Conservation (phyloP, 2,113 vertebrate genomes). For the Columbina picui region DNA sequence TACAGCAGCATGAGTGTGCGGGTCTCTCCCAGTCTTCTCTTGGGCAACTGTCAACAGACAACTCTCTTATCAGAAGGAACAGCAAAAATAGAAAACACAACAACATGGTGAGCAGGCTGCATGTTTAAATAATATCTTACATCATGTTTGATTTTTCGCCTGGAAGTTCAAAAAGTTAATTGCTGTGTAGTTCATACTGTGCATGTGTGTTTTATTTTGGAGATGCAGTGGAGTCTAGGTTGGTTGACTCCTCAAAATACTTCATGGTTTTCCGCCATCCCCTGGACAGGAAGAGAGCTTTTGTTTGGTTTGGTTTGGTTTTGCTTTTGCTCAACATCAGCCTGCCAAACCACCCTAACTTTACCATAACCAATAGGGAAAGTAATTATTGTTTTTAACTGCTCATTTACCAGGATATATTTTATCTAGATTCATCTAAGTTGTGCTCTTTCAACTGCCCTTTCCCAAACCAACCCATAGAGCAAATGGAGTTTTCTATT, state of each 20-base stretch:
- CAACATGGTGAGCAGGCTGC: neutral
- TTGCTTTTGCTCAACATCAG: neutral
- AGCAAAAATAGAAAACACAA: neutral
- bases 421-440: neutral
- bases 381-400: neutral
- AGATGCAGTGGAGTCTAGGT: neutral
- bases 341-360: neutral
- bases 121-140: neutral
- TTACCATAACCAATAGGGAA: neutral
- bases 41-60: neutral
- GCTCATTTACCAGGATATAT: neutral
- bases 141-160: accelerated
- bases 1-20: accelerated
- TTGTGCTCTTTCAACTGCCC: neutral
- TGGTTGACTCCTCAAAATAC: neutral
- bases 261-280: neutral
- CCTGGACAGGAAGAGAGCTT: neutral
- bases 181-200: neutral
- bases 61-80: neutral
- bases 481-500: neutral
- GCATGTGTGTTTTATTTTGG: neutral
- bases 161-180: neutral
- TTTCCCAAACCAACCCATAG: neutral
- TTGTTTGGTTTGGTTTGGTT: neutral
- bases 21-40: neutral